Base-by-base conservation (phyloP, 2,888 invertebrate species). In the Oxycera nigricornis region DNA sequence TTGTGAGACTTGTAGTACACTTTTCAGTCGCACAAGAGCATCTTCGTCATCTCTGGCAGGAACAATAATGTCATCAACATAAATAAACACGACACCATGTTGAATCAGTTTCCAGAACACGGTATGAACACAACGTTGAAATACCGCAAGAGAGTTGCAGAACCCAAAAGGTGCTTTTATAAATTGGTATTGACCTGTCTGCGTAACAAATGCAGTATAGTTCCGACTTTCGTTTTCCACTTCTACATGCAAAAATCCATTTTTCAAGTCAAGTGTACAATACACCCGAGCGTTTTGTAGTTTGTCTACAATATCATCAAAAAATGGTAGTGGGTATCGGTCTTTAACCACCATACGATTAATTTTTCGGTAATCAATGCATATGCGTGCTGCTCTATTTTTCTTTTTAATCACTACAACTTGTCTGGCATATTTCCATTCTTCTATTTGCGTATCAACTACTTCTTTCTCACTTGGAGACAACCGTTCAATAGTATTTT, bases 241-340 rank as follows among this genome's bases (percentile, higher is more conserved):
- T 1, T 68, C 73, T n/a, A 82, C 81, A 75, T 82, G 82, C 39
- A 82, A 82, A 75, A 81, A 82, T 41, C 81, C 80, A 75, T 81
- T 81, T 73, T 79, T 79, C 7, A 82, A 61, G 74, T 82, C 81
- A 2, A 82, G n/a, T n/a, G n/a, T n/a, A n/a, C n/a, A n/a, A n/a
- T n/a, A n/a, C n/a, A n/a, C n/a, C n/a, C n/a, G n/a, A 79, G 80
- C 39, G 78, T 80, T 20, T 75, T 30, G 35, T 75, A 61, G 28
- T 35, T 14, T 17, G 52, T 75, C 46, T 57, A 61, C 14, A n/a
- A 30, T 14, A 2, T 61, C 61, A 14, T 61, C 61, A 26, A 61
- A 30, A 7, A 24, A 4, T 6, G 57, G 57, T 22, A 57, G 26
- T 57, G 57, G 57, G 26, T 57, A 57, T n/a, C n/a, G n/a, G n/a